phyloP scores from a whole-genome alignment of 2,888 invertebrate genomes.

The Cheilosia vernalis region DNA sequence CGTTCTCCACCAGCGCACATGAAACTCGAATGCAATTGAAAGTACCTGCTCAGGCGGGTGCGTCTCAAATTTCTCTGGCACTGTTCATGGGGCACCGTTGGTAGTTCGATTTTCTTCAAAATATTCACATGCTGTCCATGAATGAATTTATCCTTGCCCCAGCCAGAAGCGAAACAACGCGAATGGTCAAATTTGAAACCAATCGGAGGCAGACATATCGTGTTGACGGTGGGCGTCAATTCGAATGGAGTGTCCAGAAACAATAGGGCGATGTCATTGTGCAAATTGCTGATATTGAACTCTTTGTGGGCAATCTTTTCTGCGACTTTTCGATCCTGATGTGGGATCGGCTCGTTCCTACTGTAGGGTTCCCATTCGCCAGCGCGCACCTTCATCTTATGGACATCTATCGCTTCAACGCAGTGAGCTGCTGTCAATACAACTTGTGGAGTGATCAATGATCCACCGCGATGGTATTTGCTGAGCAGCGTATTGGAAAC shows the following conservation, averaged over 20 bases:
- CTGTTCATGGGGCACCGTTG: slow-evolving; percentile 85
- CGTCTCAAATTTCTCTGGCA: slow-evolving; percentile 85
- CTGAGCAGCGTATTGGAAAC: slow-evolving; percentile 78
- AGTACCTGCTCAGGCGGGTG: slow-evolving; percentile 88
- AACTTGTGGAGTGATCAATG: slow-evolving; percentile 83
- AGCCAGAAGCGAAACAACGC: slow-evolving; percentile 81
- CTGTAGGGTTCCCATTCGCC: slow-evolving; percentile 94
- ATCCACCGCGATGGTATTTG: slow-evolving; percentile 84
- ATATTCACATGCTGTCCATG: slow-evolving; percentile 85
- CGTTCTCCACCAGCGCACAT: slow-evolving; percentile 91
- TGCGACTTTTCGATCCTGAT: slow-evolving; percentile 88
- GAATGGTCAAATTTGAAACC: slow-evolving; percentile 79
- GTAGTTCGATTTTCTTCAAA: slow-evolving; percentile 88
- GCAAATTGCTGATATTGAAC: slow-evolving; percentile 87
- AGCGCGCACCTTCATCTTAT: slow-evolving; percentile 85
- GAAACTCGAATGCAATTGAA: slow-evolving; percentile 88
- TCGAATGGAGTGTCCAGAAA: slow-evolving; percentile 86
- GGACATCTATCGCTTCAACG: slow-evolving; percentile 82
- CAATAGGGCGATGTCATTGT: slow-evolving; percentile 90
- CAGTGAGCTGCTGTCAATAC: slow-evolving; percentile 93
- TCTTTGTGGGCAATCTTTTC: slow-evolving; percentile 86
- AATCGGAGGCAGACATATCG: slow-evolving; percentile 87
- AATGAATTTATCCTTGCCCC: slow-evolving; percentile 81
- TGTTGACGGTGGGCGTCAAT: slow-evolving; percentile 87
- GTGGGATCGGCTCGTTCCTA: slow-evolving; percentile 87